Evolutionary conservation across 2,888 invertebrate species (phyloP).

Genomic region (Anodontia alba): DNA sequence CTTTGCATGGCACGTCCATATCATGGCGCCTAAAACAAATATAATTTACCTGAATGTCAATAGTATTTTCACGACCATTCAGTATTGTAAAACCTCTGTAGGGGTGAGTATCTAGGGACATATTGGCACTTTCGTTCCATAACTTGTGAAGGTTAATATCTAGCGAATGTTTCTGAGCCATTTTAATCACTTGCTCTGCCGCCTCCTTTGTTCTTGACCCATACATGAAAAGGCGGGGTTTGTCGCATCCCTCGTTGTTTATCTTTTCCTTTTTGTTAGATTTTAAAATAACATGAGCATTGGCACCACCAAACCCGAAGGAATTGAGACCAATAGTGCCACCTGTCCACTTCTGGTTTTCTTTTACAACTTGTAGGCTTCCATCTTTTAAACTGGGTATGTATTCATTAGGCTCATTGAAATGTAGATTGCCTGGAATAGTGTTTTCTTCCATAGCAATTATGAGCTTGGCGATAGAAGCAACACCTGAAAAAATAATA

Average conservation of each 20-base stretch:
- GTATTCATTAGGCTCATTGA: constrained; percentile 92
- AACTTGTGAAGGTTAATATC: constrained; percentile 78
- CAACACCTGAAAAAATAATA: background rate
- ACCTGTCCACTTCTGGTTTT: background rate
- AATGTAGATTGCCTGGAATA: constrained; percentile 97
- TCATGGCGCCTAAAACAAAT: no score
- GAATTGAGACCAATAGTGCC: constrained; percentile 88
- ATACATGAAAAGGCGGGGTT: constrained; percentile 89
- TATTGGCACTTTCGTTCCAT: constrained; percentile 71
- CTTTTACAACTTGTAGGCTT: constrained; percentile 90
- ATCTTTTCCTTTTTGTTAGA: constrained; percentile 84
- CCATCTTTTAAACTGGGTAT: constrained; percentile 96
- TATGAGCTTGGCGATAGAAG: constrained; percentile 90
- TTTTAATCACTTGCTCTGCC: constrained; percentile 90
- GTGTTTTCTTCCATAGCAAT: constrained; percentile 96
- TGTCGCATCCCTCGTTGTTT: constrained; percentile 50
- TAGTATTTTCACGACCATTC: constrained; percentile 83
- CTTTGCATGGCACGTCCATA: no score
- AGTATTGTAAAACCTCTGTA: constrained; percentile 93
- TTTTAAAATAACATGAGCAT: constrained; percentile 82
- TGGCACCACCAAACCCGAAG: constrained; percentile 96
- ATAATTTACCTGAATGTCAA: constrained; percentile 68
- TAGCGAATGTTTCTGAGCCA: constrained; percentile 88
- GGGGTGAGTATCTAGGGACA: constrained; percentile 90
- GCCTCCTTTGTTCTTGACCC: constrained; percentile 95